Base-by-base conservation (phyloP, 2,888 invertebrate genomes). In the Villa cingulata region DNA sequence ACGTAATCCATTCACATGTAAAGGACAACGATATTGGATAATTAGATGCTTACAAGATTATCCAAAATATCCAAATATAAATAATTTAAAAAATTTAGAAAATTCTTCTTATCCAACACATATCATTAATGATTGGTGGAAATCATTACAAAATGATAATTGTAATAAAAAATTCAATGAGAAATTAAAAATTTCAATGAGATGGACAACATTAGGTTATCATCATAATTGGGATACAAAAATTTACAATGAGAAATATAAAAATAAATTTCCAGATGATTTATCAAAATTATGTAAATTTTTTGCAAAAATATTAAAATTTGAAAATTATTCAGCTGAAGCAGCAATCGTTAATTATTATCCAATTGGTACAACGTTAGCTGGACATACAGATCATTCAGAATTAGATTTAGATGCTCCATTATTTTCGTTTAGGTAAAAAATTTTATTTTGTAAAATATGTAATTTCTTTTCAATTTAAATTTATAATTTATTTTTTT, bases 221-320 rank as follows among this genome's bases (percentile, higher is more conserved):
- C 97, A 98, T 70, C 95, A 98, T 68, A 83, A 98, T 65, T 98
- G 98, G 97, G 83, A 92, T 59, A 86, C 89, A 46, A 98, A 97
- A 76, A 80, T 80, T 14, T 90, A 90, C 61, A 76, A 72, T 48
- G 86, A 89, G 66, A 65, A 74, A 6, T 75, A 73, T 51, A 78
- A 73, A 62, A 72, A 77, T 42, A 60, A 67, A 12, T 86, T 95
- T 66, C 94, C 94, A 0, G 53, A 60, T 15, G 90, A 92, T 58
- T 69, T 95, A 46, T 70, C 70, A 2, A 66, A 71, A 23, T 64
- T 94, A 49, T 78, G 81, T 42, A 69, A 73, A 59, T 73, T 77
- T 48, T 70, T 95, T 46, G 78, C 83, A 0, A 55, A 64, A 34
- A 66, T 68, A 19, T 61, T 85, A 19, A 78, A 77, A 3, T 80